Conservation (phyloP, 2,888 invertebrate species). For the Epiblema foenella region DNA sequence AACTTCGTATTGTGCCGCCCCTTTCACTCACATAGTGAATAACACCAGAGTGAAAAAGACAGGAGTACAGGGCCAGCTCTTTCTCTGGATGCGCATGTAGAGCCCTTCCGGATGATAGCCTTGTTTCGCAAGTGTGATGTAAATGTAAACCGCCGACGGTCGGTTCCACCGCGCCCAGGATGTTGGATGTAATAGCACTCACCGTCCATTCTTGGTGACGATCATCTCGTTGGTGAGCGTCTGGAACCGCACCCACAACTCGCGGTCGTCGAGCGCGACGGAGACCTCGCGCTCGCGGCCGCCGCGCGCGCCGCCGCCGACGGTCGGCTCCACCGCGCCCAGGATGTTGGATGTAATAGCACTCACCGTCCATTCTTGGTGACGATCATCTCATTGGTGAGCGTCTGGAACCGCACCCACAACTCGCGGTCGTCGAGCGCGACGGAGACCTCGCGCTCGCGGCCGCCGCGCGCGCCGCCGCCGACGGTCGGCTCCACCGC, state of each 20-base stretch:
- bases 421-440: constrained; percentile 93
- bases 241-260: constrained; percentile 97
- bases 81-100: too few relatives aligned
- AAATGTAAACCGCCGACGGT: too few relatives aligned
- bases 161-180: too few relatives aligned
- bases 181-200: constrained; percentile 57
- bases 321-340: constrained; percentile 89
- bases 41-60: too few relatives aligned
- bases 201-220: constrained; percentile 99
- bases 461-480: too few relatives aligned
- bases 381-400: constrained; percentile 99
- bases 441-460: too few relatives aligned
- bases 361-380: constrained; percentile 97
- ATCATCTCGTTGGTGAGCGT: constrained; percentile 99
- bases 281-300: constrained; percentile 89
- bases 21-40: too few relatives aligned
- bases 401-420: constrained; percentile 96
- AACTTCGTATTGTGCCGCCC: too few relatives aligned
- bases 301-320: constrained; percentile 68
- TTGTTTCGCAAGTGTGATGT: too few relatives aligned
- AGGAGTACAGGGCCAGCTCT: too few relatives aligned
- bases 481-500: too few relatives aligned
- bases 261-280: constrained; percentile 94
- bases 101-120: too few relatives aligned
- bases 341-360: constrained; percentile 87